Conservation (phyloP, 2,888 invertebrate genomes). For the Drosophila infuscata region DNA sequence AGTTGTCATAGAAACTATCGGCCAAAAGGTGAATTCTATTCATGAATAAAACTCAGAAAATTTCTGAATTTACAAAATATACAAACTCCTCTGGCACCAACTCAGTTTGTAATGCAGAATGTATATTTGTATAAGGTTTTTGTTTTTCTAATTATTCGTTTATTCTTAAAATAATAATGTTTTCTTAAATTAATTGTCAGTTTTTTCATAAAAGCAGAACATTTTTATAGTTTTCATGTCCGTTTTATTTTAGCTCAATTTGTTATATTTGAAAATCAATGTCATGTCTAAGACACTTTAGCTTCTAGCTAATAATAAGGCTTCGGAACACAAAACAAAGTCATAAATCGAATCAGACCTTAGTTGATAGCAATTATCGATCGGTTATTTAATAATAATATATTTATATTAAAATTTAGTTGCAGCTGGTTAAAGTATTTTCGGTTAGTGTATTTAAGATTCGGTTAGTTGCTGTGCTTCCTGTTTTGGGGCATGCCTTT, state of each 20-base stretch:
- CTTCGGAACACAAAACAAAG: background rate
- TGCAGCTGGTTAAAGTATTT: background rate
- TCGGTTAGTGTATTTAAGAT: background rate
- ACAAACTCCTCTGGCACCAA: no score
- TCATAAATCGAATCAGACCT: background rate
- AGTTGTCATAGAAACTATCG: background rate
- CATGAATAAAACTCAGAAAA: background rate
- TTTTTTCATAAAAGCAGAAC: background rate
- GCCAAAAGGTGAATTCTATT: background rate
- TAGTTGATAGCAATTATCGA: background rate
- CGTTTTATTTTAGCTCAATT: background rate
- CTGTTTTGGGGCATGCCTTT: constrained; percentile 50
- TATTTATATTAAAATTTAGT: background rate
- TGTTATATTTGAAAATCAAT: background rate
- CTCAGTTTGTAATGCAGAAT: no score
- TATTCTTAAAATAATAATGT: no score
- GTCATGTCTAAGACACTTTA: background rate
- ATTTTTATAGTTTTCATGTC: background rate
- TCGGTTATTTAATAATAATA: background rate
- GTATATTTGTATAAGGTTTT: background rate
- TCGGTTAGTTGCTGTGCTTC: background rate
- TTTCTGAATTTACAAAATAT: background rate
- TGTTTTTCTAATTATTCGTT: no score
- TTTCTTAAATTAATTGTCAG: background rate
- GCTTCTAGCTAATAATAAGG: background rate